These are phyloP conservation scores for Petromus typicus DNA, from an alignment of 2,113 vertebrate genomes.

Conservation along the genomic window DNA sequence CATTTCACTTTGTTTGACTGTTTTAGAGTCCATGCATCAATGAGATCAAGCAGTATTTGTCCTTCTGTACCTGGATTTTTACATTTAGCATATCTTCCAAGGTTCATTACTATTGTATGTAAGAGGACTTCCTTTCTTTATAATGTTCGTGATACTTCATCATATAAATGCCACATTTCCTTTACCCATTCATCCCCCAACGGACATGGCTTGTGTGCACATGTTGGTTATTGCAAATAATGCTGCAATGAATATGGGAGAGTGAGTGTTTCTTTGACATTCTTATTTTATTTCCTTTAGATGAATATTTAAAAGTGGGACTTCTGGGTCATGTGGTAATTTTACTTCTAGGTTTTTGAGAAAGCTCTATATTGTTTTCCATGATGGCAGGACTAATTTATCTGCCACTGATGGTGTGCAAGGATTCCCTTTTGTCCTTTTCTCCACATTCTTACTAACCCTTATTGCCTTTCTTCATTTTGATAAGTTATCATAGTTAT, in stretches of 20 bases:
- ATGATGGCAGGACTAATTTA: neutral
- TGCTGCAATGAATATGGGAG: neutral
- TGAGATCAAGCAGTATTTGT: neutral
- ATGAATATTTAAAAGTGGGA: neutral
- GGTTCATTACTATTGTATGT: neutral
- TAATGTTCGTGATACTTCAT: neutral
- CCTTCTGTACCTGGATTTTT: neutral
- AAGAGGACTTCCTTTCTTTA: neutral
- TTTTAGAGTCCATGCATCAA: neutral
- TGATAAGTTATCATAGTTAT: neutral
- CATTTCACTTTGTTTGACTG: neutral
- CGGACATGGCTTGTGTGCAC: neutral
- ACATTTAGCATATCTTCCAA: neutral
- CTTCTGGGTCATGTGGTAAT: neutral
- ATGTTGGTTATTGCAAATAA: neutral
- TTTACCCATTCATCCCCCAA: neutral
- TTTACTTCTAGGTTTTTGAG: no score
- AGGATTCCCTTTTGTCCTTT: neutral
- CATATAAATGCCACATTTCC: neutral
- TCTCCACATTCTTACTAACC: neutral
- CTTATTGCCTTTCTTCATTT: neutral
- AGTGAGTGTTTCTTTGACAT: no score
- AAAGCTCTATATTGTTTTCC: neutral
- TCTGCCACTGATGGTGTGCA: neutral
- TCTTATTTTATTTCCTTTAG: neutral